These are phyloP conservation scores for Crossaster papposus DNA, from an alignment of 53 echinoderm and acorn worm genomes.

Conservation along the genomic window DNA sequence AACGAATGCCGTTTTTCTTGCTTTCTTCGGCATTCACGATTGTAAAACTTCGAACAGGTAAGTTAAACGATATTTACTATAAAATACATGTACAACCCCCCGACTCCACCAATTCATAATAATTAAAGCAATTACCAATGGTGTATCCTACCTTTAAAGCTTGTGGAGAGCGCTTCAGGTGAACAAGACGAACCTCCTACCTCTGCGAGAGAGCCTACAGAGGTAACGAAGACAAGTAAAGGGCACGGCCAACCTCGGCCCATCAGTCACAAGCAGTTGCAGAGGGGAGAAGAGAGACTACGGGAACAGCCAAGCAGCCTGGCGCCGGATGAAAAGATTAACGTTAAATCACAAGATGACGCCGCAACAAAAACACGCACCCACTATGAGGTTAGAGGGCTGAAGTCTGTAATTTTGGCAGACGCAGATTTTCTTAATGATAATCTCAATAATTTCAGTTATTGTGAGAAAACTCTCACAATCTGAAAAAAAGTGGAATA, in stretches of 20 bases:
- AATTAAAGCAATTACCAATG: too few relatives aligned
- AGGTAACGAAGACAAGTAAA: neutral
- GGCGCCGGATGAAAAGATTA: neutral
- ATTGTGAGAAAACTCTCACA: too few relatives aligned
- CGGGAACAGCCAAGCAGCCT: conserved; percentile 3
- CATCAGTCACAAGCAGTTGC: neutral
- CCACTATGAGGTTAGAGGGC: conserved; percentile 28
- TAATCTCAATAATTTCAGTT: too few relatives aligned
- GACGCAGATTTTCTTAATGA: too few relatives aligned
- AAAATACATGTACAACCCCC: too few relatives aligned
- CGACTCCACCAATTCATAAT: too few relatives aligned
- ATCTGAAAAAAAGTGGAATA: too few relatives aligned
- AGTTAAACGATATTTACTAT: too few relatives aligned
- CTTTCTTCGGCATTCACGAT: too few relatives aligned
- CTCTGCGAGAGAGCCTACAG: neutral
- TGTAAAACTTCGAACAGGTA: too few relatives aligned
- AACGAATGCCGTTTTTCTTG: too few relatives aligned
- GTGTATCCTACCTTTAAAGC: neutral
- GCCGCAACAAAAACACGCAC: neutral
- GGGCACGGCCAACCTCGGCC: neutral
- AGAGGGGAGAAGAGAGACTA: neutral
- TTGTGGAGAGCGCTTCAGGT: neutral
- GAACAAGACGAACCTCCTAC: neutral
- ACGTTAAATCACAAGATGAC: neutral
- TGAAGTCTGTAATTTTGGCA: neutral